A percentile compares a stretch with the other conserved stretches of the same genome.
Conservation (phyloP, 2,888 invertebrate genomes). For the Heteromyza rotundicornis region DNA sequence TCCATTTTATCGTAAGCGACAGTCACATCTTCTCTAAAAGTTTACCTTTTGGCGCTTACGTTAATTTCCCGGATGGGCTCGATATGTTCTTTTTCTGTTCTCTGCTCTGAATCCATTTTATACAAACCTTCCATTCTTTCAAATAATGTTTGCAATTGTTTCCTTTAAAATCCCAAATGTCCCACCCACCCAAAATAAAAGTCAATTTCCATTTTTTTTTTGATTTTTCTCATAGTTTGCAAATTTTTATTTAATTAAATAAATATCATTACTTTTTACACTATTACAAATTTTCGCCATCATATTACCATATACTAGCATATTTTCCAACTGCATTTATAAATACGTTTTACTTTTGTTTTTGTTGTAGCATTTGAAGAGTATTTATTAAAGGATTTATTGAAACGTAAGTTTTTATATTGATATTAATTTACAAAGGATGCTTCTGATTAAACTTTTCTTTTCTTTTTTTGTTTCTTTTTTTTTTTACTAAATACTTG, state of each 20-base stretch:
- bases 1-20: no score
- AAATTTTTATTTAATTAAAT: constrained; percentile 32
- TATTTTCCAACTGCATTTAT: not conserved
- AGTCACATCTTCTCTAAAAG: no score
- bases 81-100: no score
- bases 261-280: constrained; percentile 36
- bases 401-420: constrained; percentile 11
- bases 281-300: not conserved
- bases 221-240: constrained; percentile 24
- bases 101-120: no score
- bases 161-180: no score
- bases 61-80: no score
- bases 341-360: not conserved
- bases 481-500: no score
- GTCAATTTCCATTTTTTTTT: not conserved
- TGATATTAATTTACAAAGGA: constrained; percentile 23
- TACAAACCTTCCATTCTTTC: no score
- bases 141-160: no score
- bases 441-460: constrained; percentile 24
- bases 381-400: constrained; percentile 21
- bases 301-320: not conserved
- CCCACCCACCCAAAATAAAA: constrained; percentile 1
- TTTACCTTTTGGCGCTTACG: no score
- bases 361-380: constrained; percentile 1
- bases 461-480: constrained; percentile 12